phyloP scores from a whole-genome alignment of 2,888 invertebrate genomes.

The Agrochola macilenta region DNA sequence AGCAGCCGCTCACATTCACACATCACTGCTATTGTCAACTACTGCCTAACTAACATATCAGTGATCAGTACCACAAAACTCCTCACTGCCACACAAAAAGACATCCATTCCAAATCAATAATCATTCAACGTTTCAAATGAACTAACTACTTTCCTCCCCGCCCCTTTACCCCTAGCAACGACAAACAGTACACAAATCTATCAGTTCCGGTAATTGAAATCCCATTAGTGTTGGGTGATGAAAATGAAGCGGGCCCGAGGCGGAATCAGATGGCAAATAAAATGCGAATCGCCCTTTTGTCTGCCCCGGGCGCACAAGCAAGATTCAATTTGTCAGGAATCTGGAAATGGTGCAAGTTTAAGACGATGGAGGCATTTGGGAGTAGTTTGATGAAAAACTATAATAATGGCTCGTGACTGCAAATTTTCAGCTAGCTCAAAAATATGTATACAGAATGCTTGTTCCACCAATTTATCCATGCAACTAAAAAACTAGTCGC shows the following conservation, averaged over 20 bases:
- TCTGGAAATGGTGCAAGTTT: constrained; percentile 70
- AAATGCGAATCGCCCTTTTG: constrained; percentile 87
- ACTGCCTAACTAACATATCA: not conserved
- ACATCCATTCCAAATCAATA: constrained; percentile 4
- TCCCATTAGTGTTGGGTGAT: constrained; percentile 80
- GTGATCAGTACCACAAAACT: not conserved
- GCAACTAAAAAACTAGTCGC: not conserved
- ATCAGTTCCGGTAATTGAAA: constrained; percentile 77
- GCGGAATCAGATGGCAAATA: constrained; percentile 86
- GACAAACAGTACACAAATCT: constrained; percentile 63
- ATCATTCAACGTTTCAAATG: constrained; percentile 4
- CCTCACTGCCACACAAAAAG: not conserved
- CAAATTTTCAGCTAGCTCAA: too few relatives aligned
- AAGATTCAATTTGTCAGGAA: constrained; percentile 89
- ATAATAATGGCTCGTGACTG: too few relatives aligned
- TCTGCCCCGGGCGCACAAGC: constrained; percentile 83
- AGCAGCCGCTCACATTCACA: not conserved
- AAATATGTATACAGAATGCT: too few relatives aligned
- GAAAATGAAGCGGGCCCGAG: constrained; percentile 77
- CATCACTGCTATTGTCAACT: not conserved
- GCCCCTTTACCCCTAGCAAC: constrained; percentile 11
- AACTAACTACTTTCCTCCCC: constrained; percentile 2
- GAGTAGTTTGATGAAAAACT: not conserved
- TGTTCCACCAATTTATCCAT: too few relatives aligned
- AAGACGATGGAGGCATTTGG: constrained; percentile 25